A percentile compares a stretch with the other conserved stretches of the same genome.
phyloP scores from a whole-genome alignment of 2,888 invertebrate species.

The Patella caerulea region DNA sequence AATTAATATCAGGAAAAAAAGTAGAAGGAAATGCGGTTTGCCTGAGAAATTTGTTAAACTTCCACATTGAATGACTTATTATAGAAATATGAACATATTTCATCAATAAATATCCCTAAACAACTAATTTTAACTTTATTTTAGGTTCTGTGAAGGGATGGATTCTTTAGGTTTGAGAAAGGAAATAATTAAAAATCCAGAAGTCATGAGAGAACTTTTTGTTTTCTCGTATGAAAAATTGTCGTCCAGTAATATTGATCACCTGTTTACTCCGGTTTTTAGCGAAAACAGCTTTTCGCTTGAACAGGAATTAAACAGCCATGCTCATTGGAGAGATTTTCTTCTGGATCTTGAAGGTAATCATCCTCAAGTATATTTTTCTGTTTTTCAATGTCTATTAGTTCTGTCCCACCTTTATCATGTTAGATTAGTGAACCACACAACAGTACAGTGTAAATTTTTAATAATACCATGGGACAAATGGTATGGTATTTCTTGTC shows the following conservation, averaged over 20 bases:
- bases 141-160: not conserved
- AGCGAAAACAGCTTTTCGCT: not conserved
- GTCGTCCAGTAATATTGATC: not conserved
- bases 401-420: too few relatives aligned
- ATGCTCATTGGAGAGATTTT: not conserved
- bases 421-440: too few relatives aligned
- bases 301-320: not conserved
- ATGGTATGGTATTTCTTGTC: too few relatives aligned
- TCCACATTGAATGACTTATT: too few relatives aligned
- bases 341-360: not conserved
- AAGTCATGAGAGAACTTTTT: not conserved
- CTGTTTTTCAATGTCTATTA: too few relatives aligned
- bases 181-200: not conserved
- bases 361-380: not conserved
- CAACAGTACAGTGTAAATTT: too few relatives aligned
- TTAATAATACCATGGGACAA: too few relatives aligned
- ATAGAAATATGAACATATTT: too few relatives aligned
- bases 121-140: not conserved
- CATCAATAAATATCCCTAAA: too few relatives aligned
- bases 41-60: too few relatives aligned
- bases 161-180: not conserved
- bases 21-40: too few relatives aligned
- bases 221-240: not conserved
- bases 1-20: too few relatives aligned
- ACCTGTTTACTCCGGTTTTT: not conserved